A percentile compares a stretch with the other conserved stretches of the same genome.
These are phyloP conservation scores for Petrocephalus schoutedeni DNA, from an alignment of 2,797 vertebrate species.

Conservation along the genomic window DNA sequence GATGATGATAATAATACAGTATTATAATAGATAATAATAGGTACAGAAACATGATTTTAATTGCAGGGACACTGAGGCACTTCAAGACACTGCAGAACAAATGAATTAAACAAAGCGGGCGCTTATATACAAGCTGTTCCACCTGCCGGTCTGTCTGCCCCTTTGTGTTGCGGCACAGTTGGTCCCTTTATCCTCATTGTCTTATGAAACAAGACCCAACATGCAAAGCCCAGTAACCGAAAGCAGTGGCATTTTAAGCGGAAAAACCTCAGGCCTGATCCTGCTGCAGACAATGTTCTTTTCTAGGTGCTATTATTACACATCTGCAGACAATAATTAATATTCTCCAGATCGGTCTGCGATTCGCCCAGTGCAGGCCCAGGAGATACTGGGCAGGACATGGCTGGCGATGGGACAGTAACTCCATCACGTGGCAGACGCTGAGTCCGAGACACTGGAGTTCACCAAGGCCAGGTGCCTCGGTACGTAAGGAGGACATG, in stretches of 20 bases:
- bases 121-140: background rate
- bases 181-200: background rate
- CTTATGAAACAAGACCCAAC: background rate
- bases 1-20: background rate
- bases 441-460: background rate
- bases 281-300: background rate
- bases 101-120: background rate
- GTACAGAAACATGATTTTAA: background rate
- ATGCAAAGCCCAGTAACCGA: background rate
- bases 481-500: background rate
- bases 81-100: background rate
- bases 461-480: background rate
- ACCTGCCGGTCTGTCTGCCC: background rate
- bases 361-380: background rate
- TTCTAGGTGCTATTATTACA: background rate
- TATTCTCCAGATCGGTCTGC: background rate
- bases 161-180: too few species aligned
- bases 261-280: background rate
- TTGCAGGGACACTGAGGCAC: background rate
- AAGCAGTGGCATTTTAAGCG: background rate
- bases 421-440: background rate
- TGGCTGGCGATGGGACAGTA: background rate
- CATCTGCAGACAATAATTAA: background rate
- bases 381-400: background rate
- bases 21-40: background rate